Percentiles rank a stretch among this genome's conserved stretches.
Evolutionary conservation across 37 sponge, comb jelly and placozoan genomes (phyloP).

Genomic region (Theonella swinhoei): DNA sequence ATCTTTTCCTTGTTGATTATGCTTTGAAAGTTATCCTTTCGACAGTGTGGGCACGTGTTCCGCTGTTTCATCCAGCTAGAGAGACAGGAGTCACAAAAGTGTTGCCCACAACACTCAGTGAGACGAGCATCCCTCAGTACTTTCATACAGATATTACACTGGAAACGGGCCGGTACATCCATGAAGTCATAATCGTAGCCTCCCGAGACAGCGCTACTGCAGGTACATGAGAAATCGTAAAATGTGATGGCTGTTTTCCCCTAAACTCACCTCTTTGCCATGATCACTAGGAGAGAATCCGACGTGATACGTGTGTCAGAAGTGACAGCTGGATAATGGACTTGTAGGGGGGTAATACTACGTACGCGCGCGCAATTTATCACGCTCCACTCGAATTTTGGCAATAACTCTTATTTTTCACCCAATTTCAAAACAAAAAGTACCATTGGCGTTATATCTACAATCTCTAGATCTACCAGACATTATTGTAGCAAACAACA

Average conservation of each 20-base stretch:
- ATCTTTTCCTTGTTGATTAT: neutral
- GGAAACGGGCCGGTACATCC: neutral
- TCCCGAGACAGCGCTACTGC: neutral
- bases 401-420: too few relatives aligned
- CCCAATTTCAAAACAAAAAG: too few relatives aligned
- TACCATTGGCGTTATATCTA: too few relatives aligned
- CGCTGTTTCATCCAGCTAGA: too few relatives aligned
- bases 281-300: neutral
- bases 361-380: neutral
- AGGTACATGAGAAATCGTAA: too few relatives aligned
- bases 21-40: neutral
- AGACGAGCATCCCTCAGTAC: slow-evolving; percentile 3
- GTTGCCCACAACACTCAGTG: slow-evolving; percentile 13
- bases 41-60: slow-evolving; percentile 19
- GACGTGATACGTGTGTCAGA: too few relatives aligned
- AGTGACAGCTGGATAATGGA: too few relatives aligned
- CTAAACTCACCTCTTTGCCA: neutral
- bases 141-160: neutral
- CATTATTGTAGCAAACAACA: too few relatives aligned
- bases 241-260: too few relatives aligned
- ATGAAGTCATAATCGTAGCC: neutral
- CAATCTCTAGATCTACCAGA: too few relatives aligned
- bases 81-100: slow-evolving; percentile 17
- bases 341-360: too few relatives aligned
- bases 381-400: neutral